Evolutionary conservation across 2,888 invertebrate species (phyloP).

Genomic region (Ochropacha duplaris): DNA sequence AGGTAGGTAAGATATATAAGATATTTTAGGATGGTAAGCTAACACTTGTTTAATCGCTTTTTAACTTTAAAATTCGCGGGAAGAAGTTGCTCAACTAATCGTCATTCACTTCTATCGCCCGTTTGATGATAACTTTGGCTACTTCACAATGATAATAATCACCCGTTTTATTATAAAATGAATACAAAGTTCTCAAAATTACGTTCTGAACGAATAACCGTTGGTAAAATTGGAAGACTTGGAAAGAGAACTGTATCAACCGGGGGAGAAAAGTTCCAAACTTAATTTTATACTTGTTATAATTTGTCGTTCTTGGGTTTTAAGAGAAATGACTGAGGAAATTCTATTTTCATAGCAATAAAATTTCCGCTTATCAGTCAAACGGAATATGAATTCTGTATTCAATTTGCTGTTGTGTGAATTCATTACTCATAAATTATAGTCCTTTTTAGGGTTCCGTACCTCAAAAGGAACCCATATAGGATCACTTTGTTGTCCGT

Average conservation of each 20-base stretch:
- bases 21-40: too few species aligned
- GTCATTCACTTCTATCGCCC: background rate
- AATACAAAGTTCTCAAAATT: constrained; percentile 22
- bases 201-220: constrained; percentile 13
- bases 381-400: constrained; percentile 9
- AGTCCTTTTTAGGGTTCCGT: background rate
- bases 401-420: background rate
- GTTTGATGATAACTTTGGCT: background rate
- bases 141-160: constrained; percentile 1
- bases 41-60: background rate
- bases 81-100: background rate
- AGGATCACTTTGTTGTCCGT: too few species aligned
- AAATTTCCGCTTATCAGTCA: constrained; percentile 25
- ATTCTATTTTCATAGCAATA: constrained; percentile 29
- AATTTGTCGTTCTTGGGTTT: constrained; percentile 27
- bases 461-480: too few species aligned
- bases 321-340: constrained; percentile 28
- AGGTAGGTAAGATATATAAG: too few species aligned
- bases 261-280: constrained; percentile 25
- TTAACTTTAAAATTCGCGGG: background rate
- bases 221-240: constrained; percentile 17
- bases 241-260: constrained; percentile 15
- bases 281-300: constrained; percentile 37
- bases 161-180: constrained; percentile 5
- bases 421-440: too few species aligned